Base-by-base conservation (phyloP, 2,888 invertebrate species). In the Tethea ocularis region DNA sequence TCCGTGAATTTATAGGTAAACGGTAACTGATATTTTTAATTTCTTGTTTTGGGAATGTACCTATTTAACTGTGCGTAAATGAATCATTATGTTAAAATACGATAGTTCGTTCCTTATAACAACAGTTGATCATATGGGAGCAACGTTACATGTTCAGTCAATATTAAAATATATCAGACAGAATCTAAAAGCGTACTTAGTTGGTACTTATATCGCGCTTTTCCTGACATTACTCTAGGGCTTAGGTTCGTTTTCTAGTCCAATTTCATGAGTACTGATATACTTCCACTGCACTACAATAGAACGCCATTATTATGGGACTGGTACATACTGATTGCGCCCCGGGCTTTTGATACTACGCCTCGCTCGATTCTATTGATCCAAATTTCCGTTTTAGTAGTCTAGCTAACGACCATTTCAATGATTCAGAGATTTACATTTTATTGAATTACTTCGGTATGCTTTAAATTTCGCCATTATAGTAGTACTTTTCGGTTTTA, bases 1-100 rank as follows among this genome's bases (percentile, higher is more conserved):
- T 81, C 74, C 76, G 71, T 81, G 78, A 86, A 76, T 83, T 79
- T 63, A 72, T 54, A 17, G 26, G 56, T 51, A 60, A 61, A 62
- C 59, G 17, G 46, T 20, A 10, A 7, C 46, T 20, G 20, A 46
- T 46, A 17, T 46, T n/a, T n/a, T 17, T 10, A 46, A 20, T 46
- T 46, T 46, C 20, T 46, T 46, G 17, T n/a, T 38, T 6, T 7
- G 46, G 46, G 20, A 46, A 46, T 46, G 15, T n/a, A n/a, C n/a
- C n/a, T n/a, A n/a, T 38, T n/a, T n/a, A 38, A 38, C 5, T 38
- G 46, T 17, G 20, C 3, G n/a, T 38, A n/a, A 38, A 38, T n/a
- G 4, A 15, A n/a, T 41, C 1, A 6, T 15, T 41, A 17, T 17
- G 0, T n/a, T 17, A 17, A 7, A 15, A 15, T 5, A 17, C 2